Percentiles rank a stretch among this genome's conserved stretches.
These are phyloP conservation scores for Drosophila meridionalis DNA, from an alignment of 2,888 invertebrate species.

Conservation along the genomic window DNA sequence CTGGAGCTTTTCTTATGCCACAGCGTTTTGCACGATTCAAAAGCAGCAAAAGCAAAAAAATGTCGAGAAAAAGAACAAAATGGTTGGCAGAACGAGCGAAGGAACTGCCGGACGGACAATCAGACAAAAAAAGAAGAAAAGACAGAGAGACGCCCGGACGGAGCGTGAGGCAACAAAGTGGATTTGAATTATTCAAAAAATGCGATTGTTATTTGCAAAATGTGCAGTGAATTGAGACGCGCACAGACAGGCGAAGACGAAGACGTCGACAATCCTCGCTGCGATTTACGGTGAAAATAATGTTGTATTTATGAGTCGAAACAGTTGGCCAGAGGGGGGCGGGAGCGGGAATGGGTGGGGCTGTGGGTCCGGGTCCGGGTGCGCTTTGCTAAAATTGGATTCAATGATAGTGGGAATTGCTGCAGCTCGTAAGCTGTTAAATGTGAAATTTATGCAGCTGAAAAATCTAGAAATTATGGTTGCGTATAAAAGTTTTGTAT, in stretches of 20 bases:
- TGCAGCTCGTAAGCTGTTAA: conserved; percentile 37
- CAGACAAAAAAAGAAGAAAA: neutral
- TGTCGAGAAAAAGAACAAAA: conserved; percentile 38
- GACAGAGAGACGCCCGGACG: neutral
- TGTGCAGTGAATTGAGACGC: conserved; percentile 81
- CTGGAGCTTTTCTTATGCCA: conserved; percentile 64
- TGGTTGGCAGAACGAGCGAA: conserved; percentile 24
- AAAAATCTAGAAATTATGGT: conserved; percentile 1
- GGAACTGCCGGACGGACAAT: conserved; percentile 27
- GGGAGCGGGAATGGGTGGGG: neutral
- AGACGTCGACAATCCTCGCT: conserved; percentile 62
- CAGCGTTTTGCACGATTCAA: conserved; percentile 55
- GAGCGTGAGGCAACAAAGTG: conserved; percentile 73
- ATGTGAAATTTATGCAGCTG: conserved; percentile 34
- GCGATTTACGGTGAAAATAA: conserved; percentile 67
- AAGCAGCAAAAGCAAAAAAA: conserved; percentile 16
- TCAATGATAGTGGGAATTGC: conserved; percentile 44
- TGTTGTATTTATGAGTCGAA: conserved; percentile 76
- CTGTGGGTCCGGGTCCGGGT: neutral
- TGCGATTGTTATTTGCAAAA: conserved; percentile 81
- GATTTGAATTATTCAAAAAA: conserved; percentile 80
- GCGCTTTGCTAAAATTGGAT: conserved; percentile 26
- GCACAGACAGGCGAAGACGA: conserved; percentile 60
- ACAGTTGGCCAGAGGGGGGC: conserved; percentile 41
- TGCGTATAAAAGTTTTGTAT: conserved; percentile 20